phyloP scores from a whole-genome alignment of 1,140 invertebrate genomes.

The Saccostrea cuccullata region DNA sequence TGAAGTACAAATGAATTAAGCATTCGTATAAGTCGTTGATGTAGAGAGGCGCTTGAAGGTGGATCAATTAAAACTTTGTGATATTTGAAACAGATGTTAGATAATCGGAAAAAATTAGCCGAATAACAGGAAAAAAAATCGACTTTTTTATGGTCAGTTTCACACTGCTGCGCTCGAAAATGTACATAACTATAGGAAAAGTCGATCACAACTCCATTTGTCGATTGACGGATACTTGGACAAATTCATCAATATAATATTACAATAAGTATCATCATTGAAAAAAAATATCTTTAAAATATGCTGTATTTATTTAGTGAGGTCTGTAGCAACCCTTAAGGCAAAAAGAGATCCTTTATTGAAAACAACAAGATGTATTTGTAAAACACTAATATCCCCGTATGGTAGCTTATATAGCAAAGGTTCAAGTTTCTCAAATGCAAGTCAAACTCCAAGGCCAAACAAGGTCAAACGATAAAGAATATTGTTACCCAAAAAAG shows the following conservation, averaged over 20 bases:
- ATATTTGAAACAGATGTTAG: slow-evolving; percentile 2
- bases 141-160: slow-evolving; percentile 18
- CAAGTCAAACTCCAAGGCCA: no score
- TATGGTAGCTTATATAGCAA: no score
- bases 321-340: no score
- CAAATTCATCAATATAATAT: neutral
- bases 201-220: neutral
- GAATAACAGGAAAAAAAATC: neutral
- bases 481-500: no score
- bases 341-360: no score
- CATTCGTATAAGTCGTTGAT: neutral
- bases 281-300: no score
- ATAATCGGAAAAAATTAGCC: slow-evolving; percentile 5
- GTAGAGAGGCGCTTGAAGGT: neutral
- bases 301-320: no score
- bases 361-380: no score
- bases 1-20: neutral
- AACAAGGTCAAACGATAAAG: no score
- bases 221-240: neutral
- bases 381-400: no score
- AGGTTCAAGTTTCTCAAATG: no score
- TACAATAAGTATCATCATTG: neutral
- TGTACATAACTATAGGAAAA: neutral
- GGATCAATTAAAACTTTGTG: slow-evolving; percentile 11
- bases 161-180: neutral